A percentile compares a stretch with the other conserved stretches of the same genome.
These are phyloP conservation scores for Sarcophaga bullata DNA, from an alignment of 1,140 invertebrate genomes.

Conservation along the genomic window DNA sequence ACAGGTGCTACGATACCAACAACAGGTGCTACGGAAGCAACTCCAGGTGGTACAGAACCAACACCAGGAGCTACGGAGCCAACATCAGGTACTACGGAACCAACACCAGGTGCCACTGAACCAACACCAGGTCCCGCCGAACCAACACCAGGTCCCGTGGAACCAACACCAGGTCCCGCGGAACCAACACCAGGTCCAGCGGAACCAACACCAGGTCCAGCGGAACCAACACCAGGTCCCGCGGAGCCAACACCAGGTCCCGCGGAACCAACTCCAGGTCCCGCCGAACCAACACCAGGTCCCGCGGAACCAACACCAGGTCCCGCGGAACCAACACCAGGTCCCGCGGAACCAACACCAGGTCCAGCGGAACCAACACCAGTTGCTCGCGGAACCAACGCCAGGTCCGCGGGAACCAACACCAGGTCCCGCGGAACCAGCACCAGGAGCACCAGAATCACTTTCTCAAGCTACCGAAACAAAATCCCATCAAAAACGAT, in stretches of 20 bases:
- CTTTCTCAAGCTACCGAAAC: not conserved
- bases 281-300: too few relatives aligned
- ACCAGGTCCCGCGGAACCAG: too few relatives aligned
- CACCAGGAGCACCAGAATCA: not conserved
- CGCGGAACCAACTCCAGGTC: not conserved
- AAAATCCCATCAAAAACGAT: not conserved
- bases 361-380: not conserved
- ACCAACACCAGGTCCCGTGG: too few relatives aligned
- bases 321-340: not conserved
- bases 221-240: not conserved
- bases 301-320: not conserved
- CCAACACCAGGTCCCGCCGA: not conserved
- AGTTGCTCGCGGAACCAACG: not conserved
- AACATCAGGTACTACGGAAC: not conserved
- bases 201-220: constrained; percentile 11
- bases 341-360: constrained; percentile 31
- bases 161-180: not conserved
- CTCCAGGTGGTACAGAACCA: constrained; percentile 21
- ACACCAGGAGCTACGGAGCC: not conserved
- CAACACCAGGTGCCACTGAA: not conserved
- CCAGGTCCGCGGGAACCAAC: too few relatives aligned
- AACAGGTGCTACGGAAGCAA: not conserved
- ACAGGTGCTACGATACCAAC: not conserved
- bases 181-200: not conserved
- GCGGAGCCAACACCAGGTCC: not conserved